These are phyloP conservation scores for Epinephelus moara DNA, from an alignment of 2,113 vertebrate genomes.

Conservation along the genomic window DNA sequence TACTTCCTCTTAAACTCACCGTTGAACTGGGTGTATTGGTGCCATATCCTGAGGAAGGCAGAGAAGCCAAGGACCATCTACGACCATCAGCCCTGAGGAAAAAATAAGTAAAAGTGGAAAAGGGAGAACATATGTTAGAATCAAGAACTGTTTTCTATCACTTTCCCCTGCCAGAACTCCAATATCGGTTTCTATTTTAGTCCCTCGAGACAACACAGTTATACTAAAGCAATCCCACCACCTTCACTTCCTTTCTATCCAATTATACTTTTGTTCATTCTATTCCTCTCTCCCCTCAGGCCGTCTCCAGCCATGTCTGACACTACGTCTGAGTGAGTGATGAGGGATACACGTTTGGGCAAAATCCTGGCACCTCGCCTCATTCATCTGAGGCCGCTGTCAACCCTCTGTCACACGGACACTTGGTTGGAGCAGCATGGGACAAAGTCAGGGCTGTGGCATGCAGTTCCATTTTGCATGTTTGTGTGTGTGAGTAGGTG, in stretches of 20 bases:
- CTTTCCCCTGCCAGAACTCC: slow-evolving; percentile 29
- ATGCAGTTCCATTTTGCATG: slow-evolving; percentile 1
- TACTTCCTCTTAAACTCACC: slow-evolving; percentile 68
- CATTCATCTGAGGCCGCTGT: slow-evolving; percentile 59
- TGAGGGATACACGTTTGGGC: slow-evolving; percentile 47
- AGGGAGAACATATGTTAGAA: slow-evolving; percentile 6
- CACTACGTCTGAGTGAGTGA: slow-evolving; percentile 63
- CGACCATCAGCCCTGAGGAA: slow-evolving; percentile 91
- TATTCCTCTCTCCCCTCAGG: slow-evolving; percentile 40
- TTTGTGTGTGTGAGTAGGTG: slow-evolving; percentile 25
- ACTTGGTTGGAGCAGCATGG: neutral
- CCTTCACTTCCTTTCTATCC: slow-evolving; percentile 40
- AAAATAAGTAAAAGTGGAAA: slow-evolving; percentile 6
- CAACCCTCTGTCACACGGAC: slow-evolving; percentile 30
- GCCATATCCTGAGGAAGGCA: slow-evolving; percentile 96
- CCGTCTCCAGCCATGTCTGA: slow-evolving; percentile 44
- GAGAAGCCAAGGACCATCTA: slow-evolving; percentile 93
- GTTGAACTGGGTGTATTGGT: slow-evolving; percentile 97
- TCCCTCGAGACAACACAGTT: slow-evolving; percentile 16
- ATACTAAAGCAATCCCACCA: slow-evolving; percentile 21
- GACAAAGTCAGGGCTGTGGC: slow-evolving; percentile 9
- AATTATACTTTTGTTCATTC: slow-evolving; percentile 49
- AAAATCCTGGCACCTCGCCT: slow-evolving; percentile 35
- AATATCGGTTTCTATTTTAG: slow-evolving; percentile 38
- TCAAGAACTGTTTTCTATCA: slow-evolving; percentile 5